phyloP scores from a whole-genome alignment of 2,888 invertebrate species.

The Aphidius colemani region DNA sequence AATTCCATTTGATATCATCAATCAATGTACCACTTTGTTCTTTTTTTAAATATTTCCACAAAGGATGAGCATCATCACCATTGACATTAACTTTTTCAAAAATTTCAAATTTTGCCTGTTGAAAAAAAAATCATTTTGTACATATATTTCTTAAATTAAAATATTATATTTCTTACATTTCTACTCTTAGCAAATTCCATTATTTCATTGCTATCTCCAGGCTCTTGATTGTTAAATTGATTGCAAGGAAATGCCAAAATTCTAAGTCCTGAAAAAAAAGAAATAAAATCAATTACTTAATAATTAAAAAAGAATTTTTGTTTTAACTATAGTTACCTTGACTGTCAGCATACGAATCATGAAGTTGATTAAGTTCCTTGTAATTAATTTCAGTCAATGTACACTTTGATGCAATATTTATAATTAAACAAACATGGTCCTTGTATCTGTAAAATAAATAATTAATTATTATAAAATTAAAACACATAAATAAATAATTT shows the following conservation, averaged over 20 bases:
- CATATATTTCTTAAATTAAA: no score
- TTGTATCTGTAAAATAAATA: constrained; percentile 63
- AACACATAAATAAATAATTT: no score
- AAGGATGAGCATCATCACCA: constrained; percentile 68
- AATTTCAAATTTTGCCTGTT: constrained; percentile 68
- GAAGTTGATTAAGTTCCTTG: constrained; percentile 78
- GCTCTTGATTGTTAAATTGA: constrained; percentile 78
- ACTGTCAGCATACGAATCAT: constrained; percentile 73
- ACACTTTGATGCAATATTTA: constrained; percentile 89
- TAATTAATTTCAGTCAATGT: constrained; percentile 83
- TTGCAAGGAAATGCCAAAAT: constrained; percentile 89
- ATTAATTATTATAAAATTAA: no score
- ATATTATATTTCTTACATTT: constrained; percentile 57
- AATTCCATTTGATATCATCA: constrained; percentile 84
- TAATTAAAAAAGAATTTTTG: no score
- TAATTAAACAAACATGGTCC: constrained; percentile 81
- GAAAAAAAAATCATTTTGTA: constrained; percentile 15
- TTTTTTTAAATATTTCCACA: constrained; percentile 72
- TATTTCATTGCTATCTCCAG: constrained; percentile 69
- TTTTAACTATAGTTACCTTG: constrained; percentile 57
- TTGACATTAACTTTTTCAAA: constrained; percentile 77
- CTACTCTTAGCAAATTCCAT: constrained; percentile 67
- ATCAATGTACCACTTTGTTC: constrained; percentile 65
- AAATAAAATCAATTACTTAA: background rate
- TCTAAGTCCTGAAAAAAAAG: constrained; percentile 65